Conservation (phyloP, 2,888 invertebrate species). For the Empis stercorea region DNA sequence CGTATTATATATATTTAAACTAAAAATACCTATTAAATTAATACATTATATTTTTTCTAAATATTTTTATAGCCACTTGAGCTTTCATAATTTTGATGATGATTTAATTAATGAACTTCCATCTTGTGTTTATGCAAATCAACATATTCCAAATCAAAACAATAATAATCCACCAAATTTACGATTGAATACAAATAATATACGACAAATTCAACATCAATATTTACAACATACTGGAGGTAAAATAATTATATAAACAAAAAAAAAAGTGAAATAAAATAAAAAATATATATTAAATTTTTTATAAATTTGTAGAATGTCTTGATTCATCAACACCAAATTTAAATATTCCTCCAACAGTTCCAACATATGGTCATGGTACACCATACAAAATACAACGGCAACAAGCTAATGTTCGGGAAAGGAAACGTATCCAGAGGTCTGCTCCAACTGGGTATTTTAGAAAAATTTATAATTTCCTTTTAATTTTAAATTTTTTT, state of each 20-base stretch:
- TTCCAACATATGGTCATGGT: slow-evolving; percentile 4
- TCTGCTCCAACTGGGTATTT: slow-evolving; percentile 75
- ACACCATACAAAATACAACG: slow-evolving; percentile 61
- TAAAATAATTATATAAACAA: too few relatives aligned
- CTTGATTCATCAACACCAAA: slow-evolving; percentile 21
- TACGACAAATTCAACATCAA: slow-evolving; percentile 36
- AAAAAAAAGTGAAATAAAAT: not conserved
- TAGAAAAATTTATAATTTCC: slow-evolving; percentile 8
- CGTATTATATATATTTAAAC: too few relatives aligned
- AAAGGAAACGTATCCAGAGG: slow-evolving; percentile 97
- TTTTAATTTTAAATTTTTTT: not conserved
- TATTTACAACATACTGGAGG: slow-evolving; percentile 32
- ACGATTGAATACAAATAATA: slow-evolving; percentile 27
- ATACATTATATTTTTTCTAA: too few relatives aligned
- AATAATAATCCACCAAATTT: slow-evolving; percentile 17
- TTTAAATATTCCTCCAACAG: slow-evolving; percentile 14
- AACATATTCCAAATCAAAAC: slow-evolving; percentile 33
- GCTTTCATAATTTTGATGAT: slow-evolving; percentile 34
- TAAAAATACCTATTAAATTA: too few relatives aligned
- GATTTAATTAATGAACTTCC: slow-evolving; percentile 58
- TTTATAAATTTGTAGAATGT: slow-evolving; percentile 11
- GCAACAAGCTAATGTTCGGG: slow-evolving; percentile 90
- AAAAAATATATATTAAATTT: too few relatives aligned
- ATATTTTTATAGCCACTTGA: slow-evolving; percentile 32
- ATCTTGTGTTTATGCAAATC: slow-evolving; percentile 65